phyloP scores from a whole-genome alignment of 2,113 vertebrate species.

The Semnornis frantzii region DNA sequence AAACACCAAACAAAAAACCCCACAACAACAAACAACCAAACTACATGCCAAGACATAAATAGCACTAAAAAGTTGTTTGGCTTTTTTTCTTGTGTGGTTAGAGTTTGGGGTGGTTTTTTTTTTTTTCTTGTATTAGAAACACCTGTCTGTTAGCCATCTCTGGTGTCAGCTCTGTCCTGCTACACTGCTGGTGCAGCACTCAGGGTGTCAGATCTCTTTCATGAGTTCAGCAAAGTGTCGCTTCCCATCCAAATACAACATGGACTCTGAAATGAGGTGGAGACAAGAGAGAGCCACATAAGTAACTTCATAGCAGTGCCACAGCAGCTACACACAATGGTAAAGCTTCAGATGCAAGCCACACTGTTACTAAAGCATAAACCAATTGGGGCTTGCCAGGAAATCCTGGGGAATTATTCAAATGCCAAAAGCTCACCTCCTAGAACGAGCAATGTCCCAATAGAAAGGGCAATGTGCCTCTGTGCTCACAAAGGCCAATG shows the following conservation, averaged over 20 bases:
- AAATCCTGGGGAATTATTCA: not conserved
- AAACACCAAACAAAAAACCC: no score
- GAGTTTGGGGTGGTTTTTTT: not conserved
- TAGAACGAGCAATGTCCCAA: not conserved
- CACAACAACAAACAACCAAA: no score
- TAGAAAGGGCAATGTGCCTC: not conserved
- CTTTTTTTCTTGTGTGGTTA: not conserved
- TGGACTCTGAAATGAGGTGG: conserved; percentile 85
- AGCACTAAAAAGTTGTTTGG: not conserved
- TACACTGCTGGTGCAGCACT: not conserved
- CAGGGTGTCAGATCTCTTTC: conserved; percentile 22
- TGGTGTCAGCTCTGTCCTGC: not conserved
- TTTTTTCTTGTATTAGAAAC: not conserved
- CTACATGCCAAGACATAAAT: not conserved
- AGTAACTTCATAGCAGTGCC: not conserved
- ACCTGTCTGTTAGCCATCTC: not conserved
- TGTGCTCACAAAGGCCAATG: no score
- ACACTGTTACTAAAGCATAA: not conserved
- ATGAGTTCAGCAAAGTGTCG: conserved; percentile 87
- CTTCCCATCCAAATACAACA: conserved; percentile 96
- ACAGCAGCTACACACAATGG: not conserved
- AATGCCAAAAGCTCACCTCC: not conserved
- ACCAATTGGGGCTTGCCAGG: not conserved
- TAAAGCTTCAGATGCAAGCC: not conserved
- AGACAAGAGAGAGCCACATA: not conserved